Evolutionary conservation across 2,113 vertebrate species (phyloP).

Genomic region (Nycticebus coucang): DNA sequence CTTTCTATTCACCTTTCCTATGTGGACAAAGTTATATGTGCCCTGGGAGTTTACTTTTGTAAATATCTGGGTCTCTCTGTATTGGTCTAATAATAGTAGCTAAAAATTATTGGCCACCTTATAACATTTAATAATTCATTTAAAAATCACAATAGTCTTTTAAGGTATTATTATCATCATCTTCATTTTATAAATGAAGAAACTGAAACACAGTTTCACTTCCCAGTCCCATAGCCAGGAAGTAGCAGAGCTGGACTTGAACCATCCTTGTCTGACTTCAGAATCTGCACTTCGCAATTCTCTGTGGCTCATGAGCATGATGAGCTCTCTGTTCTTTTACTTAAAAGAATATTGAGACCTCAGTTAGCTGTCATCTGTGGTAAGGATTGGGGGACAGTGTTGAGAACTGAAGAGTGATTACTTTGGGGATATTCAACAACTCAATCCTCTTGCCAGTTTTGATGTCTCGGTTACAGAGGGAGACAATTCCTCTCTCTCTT

Average conservation of each 20-base stretch:
- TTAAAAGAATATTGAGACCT: background rate
- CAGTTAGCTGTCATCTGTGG: background rate
- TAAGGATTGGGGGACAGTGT: background rate
- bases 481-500: background rate
- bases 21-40: background rate
- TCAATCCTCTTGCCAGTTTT: background rate
- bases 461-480: constrained; percentile 24
- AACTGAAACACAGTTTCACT: background rate
- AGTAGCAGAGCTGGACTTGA: background rate
- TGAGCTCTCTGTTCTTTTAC: background rate
- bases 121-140: background rate
- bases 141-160: constrained; percentile 5
- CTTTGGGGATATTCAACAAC: background rate
- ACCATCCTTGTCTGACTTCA: background rate
- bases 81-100: background rate
- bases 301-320: background rate
- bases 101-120: constrained; percentile 9
- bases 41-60: constrained; percentile 7
- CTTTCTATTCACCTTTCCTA: background rate
- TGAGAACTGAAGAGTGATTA: background rate
- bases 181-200: background rate
- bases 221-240: background rate
- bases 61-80: constrained; percentile 47
- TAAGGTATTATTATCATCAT: background rate
- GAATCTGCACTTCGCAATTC: background rate